Conservation (phyloP, 1,140 invertebrate genomes). For the Sitodiplosis mosellana region DNA sequence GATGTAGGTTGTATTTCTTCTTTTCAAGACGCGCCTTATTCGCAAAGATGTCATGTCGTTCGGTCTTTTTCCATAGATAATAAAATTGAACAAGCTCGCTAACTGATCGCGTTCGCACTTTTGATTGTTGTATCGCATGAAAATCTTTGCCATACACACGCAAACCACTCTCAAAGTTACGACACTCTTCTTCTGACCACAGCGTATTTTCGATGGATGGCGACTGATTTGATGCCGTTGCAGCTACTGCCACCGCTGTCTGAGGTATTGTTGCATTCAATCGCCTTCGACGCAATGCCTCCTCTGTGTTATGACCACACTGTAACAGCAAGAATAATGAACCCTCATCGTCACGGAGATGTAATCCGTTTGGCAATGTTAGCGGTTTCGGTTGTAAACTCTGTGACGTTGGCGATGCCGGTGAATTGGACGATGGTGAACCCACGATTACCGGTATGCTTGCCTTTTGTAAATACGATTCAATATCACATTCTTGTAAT, state of each 20-base stretch:
- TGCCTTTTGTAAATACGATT: constrained; percentile 57
- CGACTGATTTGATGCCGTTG: neutral
- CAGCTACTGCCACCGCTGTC: constrained; percentile 26
- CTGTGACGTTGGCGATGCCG: neutral
- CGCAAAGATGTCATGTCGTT: constrained; percentile 81
- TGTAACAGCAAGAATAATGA: constrained; percentile 80
- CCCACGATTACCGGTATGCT: neutral
- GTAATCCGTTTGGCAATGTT: constrained; percentile 57
- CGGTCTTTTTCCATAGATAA: constrained; percentile 98
- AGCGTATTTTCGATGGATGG: constrained; percentile 48
- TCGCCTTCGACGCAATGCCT: constrained; percentile 69
- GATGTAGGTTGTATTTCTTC: constrained; percentile 72
- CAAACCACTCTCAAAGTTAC: constrained; percentile 89
- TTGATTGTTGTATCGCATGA: constrained; percentile 82
- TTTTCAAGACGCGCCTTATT: constrained; percentile 69
- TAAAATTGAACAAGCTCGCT: constrained; percentile 96
- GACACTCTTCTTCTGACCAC: constrained; percentile 96
- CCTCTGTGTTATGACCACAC: constrained; percentile 86
- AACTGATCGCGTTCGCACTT: constrained; percentile 84
- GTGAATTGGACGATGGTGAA: constrained; percentile 26
- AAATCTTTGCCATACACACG: constrained; percentile 91
- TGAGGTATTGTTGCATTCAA: constrained; percentile 49
- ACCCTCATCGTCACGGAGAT: constrained; percentile 86
- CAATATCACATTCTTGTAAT: constrained; percentile 52
- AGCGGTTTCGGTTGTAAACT: constrained; percentile 20